Evolutionary conservation across 2,888 invertebrate species (phyloP).

Genomic region (Meliscaeva auricollis): DNA sequence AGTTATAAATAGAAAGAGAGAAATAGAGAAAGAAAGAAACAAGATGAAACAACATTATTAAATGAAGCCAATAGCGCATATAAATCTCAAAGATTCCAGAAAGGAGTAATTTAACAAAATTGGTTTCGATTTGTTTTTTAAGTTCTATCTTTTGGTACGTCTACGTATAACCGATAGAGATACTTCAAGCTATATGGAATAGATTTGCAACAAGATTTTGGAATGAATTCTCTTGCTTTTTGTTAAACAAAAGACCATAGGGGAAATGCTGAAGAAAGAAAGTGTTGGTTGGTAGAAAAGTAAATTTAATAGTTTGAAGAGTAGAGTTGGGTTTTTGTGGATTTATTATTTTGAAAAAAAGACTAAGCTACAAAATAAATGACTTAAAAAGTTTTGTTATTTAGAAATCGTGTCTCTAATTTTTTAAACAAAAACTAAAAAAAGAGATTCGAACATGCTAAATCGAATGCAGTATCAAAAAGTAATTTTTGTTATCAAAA

Average conservation of each 20-base stretch:
- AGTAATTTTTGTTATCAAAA: no score
- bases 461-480: no score
- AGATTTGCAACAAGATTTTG: not conserved
- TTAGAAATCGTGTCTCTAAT: no score
- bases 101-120: conserved; percentile 60
- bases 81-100: conserved; percentile 67
- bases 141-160: not conserved
- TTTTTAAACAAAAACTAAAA: no score
- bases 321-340: no score
- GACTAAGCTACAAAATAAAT: no score
- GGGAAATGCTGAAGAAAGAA: not conserved
- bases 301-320: not conserved
- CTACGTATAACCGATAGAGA: not conserved
- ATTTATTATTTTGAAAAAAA: no score
- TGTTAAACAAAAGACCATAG: conserved; percentile 1
- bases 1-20: conserved; percentile 20
- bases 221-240: conserved; percentile 42
- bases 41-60: conserved; percentile 41
- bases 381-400: no score
- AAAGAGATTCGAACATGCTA: no score
- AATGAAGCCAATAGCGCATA: conserved; percentile 66
- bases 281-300: no score
- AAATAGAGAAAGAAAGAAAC: conserved; percentile 14
- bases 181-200: not conserved
- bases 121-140: conserved; percentile 56